phyloP scores from a whole-genome alignment of 2,888 invertebrate genomes.

The Amiota communis region DNA sequence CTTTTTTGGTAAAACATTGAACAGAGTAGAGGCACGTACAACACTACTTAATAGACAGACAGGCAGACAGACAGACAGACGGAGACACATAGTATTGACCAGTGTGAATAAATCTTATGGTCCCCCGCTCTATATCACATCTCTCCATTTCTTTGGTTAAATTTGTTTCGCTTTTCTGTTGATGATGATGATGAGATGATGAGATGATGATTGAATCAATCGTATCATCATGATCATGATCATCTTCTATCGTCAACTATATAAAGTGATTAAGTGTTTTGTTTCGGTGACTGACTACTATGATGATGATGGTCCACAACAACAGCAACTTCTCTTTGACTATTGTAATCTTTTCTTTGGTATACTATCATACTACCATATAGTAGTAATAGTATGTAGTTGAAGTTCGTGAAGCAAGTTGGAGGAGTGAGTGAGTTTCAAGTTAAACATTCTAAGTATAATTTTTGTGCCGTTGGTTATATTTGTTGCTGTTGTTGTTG shows the following conservation, averaged over 20 bases:
- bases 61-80: background rate
- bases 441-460: constrained; percentile 15
- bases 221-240: background rate
- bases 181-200: no score
- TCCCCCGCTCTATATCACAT: no score
- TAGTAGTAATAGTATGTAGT: no score
- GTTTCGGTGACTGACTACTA: background rate
- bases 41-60: background rate
- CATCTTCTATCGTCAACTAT: background rate
- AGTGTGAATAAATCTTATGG: background rate
- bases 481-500: no score
- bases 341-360: no score
- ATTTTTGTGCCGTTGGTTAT: constrained; percentile 6
- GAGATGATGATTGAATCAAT: background rate
- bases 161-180: no score
- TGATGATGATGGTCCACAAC: background rate
- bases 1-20: constrained; percentile 49
- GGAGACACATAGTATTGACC: background rate
- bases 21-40: background rate
- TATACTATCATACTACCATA: no score
- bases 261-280: constrained; percentile 24
- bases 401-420: no score
- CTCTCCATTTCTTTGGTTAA: no score
- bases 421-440: no score
- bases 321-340: no score